Evolutionary conservation across 1,140 invertebrate species (phyloP), one percentile per base, ranked within the genome.

Genomic region (Drosophila ananassae): DNA sequence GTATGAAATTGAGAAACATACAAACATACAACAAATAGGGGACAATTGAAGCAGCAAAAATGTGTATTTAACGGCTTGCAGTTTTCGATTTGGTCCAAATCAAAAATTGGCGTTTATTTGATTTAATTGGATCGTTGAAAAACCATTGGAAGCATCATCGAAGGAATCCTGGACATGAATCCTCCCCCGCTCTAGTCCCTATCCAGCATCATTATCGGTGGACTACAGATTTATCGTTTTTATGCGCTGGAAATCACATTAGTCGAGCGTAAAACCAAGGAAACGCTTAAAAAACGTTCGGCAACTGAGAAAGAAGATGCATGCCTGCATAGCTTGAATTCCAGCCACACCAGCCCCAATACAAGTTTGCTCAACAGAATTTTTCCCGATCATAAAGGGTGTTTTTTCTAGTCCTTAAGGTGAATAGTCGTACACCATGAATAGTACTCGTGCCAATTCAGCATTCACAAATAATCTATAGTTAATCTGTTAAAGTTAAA

Each of bases 181-280:
- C 21, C 50, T 47, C 8, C 58, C 3, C 3, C 25, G 4, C 41
- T 17, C 41, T 2, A 10, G 13, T 32, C 2, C 46, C 21, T 13
- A 17, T 9, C 17, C 32, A 44, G 50, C 67, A 67, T 32, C 67
- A 57, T 69, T 64, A 69, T 69, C 67, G 39, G 67, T 13, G 67
- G 52, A 57, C 51, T 63, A 53, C 78, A 77, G 81, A 85, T 85
- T 85, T 85, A 85, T 85, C 77, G 81, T 67, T 87, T 87, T 85
- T 81, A 87, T 81, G 69, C 82, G 81, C 73, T 87, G 82, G 22
- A 85, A 81, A 85, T 85, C 82, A 87, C 81, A 87, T 85, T 87
- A 85, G 82, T 54, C 60, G 51, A 53, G 74, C 73, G 78, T 75
- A 78, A 81, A 87, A 77, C 77, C 77, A 87, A 81, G 66, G 78